These are phyloP conservation scores for Volucella inflata DNA, from an alignment of 2,888 invertebrate species.

Conservation along the genomic window DNA sequence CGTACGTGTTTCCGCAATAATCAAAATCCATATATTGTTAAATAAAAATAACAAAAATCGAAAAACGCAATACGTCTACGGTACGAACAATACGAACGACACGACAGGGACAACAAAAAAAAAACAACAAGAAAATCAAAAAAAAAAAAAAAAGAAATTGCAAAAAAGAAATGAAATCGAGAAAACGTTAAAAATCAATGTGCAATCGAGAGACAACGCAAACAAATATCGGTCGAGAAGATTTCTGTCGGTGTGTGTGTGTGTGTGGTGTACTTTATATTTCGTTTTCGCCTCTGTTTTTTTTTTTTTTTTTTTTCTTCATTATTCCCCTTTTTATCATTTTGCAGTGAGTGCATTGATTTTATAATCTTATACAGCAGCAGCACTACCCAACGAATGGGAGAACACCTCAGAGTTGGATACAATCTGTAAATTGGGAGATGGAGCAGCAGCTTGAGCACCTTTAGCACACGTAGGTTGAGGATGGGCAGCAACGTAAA, in stretches of 20 bases:
- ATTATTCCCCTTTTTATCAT: slow-evolving; percentile 31
- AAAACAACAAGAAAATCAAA: slow-evolving; percentile 1
- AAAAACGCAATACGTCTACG: too few species aligned
- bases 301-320: slow-evolving; percentile 34
- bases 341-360: slow-evolving; percentile 72
- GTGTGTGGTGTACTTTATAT: slow-evolving; percentile 52
- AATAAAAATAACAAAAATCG: slow-evolving; percentile 29
- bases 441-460: slow-evolving; percentile 34
- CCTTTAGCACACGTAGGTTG: slow-evolving; percentile 7
- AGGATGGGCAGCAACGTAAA: slow-evolving; percentile 24
- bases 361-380: slow-evolving; percentile 64
- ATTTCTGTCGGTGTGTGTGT: slow-evolving; percentile 28
- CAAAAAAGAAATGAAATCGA: slow-evolving; percentile 5
- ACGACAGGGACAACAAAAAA: slow-evolving; percentile 13
- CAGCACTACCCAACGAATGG: slow-evolving; percentile 5
- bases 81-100: too few species aligned
- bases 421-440: slow-evolving; percentile 44
- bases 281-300: slow-evolving; percentile 12
- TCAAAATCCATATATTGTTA: slow-evolving; percentile 12
- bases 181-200: slow-evolving; percentile 62
- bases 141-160: slow-evolving; percentile 7
- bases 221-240: slow-evolving; percentile 49
- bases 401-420: slow-evolving; percentile 57
- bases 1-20: slow-evolving; percentile 61
- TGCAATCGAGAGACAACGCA: slow-evolving; percentile 44